phyloP scores from a whole-genome alignment of 2,797 vertebrate species.

The Cynopterus sphinx region DNA sequence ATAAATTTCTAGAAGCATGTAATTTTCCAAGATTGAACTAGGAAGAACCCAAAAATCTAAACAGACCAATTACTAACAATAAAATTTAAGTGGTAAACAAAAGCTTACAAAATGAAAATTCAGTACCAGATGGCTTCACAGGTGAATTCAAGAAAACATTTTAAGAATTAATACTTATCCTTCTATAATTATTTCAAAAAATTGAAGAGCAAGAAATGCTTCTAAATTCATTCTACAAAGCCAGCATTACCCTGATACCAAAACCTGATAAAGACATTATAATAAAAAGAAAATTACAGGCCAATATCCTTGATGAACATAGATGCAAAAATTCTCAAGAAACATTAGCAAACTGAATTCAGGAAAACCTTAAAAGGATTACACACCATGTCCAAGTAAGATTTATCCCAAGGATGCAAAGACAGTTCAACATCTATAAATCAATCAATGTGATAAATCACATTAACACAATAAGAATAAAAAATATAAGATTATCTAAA shows the following conservation, averaged over 20 bases:
- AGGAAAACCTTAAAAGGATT: not conserved
- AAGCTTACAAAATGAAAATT: not conserved
- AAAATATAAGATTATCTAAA: too few species aligned
- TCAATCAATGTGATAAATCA: not conserved
- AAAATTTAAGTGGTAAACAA: not conserved
- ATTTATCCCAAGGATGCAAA: not conserved
- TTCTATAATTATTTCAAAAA: not conserved
- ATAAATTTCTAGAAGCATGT: too few species aligned
- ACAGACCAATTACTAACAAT: not conserved
- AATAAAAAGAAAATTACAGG: too few species aligned
- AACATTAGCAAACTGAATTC: not conserved
- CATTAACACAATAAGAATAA: not conserved
- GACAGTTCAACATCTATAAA: not conserved
- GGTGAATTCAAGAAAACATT: not conserved
- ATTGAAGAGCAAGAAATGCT: not conserved
- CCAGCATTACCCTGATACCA: not conserved
- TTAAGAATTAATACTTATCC: not conserved
- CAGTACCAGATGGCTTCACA: not conserved
- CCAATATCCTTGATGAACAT: too few species aligned
- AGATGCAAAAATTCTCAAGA: not conserved
- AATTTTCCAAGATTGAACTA: not conserved
- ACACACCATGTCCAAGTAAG: not conserved
- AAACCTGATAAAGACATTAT: too few species aligned
- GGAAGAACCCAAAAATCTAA: not conserved
- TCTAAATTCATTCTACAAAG: not conserved